Base-by-base conservation (phyloP, 2,113 vertebrate genomes). In the Pelecanus crispus region DNA sequence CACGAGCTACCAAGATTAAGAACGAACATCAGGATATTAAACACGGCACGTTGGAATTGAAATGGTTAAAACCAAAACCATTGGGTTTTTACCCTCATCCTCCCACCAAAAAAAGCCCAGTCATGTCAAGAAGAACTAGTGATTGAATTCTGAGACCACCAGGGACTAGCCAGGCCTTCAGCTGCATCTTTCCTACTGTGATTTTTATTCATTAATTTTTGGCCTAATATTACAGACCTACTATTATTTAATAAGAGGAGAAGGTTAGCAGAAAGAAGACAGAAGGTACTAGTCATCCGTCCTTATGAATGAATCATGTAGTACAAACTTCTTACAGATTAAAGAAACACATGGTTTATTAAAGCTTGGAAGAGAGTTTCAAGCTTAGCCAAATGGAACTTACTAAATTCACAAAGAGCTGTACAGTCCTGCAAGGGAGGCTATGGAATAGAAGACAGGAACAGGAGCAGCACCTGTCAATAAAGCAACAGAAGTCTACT, bases 21-120 rank as follows among this genome's bases (percentile, higher is more conserved):
- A 72, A 7, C 5, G 36, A 55, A 78, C 40, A 31, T 78, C 26
- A 72, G 32, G 44, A 15, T 62, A 56, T 6, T 32, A 34, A 68
- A 40, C 9, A 9, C 1, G 1, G 53, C 36, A 62, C 0, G 0
- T 25, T 28, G 21, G 29, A 83, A 73, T 5, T 62, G 14, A 58
- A 88, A 80, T 7, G 9, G 42, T 80, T 63, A 47, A 68, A 56
- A 9, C 21, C 3, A 15, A 62, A 53, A 22, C 0, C 2, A n/a
- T n/a, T n/a, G n/a, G n/a, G n/a, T n/a, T n/a, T n/a, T 9, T n/a
- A 36, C 12, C n/a, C 38, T 40, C 31, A 34, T 36, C 21, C 21
- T 55, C 26, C 24, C n/a, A 28, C 52, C 11, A 42, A 81, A 72
- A 44, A 44, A 42, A 44, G 6, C 3, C 8, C 20, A 45, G 24